Percentiles rank a stretch among this genome's conserved stretches.
These are phyloP conservation scores for Drosophila albomicans DNA, from an alignment of 1,140 invertebrate species.

Conservation along the genomic window DNA sequence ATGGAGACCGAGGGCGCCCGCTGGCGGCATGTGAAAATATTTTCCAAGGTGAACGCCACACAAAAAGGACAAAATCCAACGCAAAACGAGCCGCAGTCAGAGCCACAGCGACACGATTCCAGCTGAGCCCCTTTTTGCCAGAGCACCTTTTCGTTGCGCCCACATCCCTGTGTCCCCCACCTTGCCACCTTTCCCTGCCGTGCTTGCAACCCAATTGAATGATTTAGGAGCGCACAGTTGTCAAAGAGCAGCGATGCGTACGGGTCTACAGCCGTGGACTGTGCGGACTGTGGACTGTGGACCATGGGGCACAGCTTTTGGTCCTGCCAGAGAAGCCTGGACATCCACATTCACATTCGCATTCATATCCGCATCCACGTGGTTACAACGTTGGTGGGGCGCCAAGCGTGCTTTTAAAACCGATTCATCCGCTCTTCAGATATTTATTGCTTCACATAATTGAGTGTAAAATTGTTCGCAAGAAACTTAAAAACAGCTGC, in stretches of 20 bases:
- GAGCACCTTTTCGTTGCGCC: constrained; percentile 24
- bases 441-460: constrained; percentile 78
- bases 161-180: constrained; percentile 18
- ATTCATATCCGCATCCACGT: constrained; percentile 19
- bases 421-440: constrained; percentile 73
- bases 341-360: constrained; percentile 1
- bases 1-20: constrained; percentile 57
- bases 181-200: not conserved
- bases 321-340: constrained; percentile 27
- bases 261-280: constrained; percentile 33
- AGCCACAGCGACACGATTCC: constrained; percentile 57
- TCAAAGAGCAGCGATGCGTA: constrained; percentile 83
- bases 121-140: constrained; percentile 53
- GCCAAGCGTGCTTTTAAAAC: constrained; percentile 78
- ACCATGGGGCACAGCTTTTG: constrained; percentile 26
- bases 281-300: not conserved
- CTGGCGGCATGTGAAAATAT: constrained; percentile 75
- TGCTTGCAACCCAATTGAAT: constrained; percentile 62
- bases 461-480: constrained; percentile 71
- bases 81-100: constrained; percentile 51
- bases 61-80: constrained; percentile 47
- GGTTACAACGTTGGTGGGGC: constrained; percentile 41
- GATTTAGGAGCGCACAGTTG: constrained; percentile 79
- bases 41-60: constrained; percentile 80
- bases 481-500: constrained; percentile 44